These are phyloP conservation scores for Centropyge bicolor DNA, from an alignment of 2,797 vertebrate genomes.

Conservation along the genomic window DNA sequence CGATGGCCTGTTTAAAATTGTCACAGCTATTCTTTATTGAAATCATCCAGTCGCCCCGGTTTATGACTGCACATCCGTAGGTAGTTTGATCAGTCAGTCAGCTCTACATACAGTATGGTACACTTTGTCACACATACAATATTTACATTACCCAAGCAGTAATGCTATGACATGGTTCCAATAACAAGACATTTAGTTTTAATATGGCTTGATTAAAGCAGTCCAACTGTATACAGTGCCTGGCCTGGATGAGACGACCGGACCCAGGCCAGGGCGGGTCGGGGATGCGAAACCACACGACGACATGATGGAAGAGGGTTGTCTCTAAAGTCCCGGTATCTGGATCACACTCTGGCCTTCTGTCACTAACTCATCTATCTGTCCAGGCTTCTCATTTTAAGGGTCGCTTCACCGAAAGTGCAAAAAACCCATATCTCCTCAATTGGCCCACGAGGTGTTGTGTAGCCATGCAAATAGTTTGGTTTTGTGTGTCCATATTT, in stretches of 20 bases:
- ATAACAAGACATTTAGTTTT: constrained; percentile 84
- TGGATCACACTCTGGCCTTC: constrained; percentile 15
- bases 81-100: constrained; percentile 81
- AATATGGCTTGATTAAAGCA: constrained; percentile 92
- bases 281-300: constrained; percentile 36
- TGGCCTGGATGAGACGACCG: constrained; percentile 30
- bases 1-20: constrained; percentile 69
- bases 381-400: background rate
- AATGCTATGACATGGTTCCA: constrained; percentile 86
- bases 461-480: constrained; percentile 20
- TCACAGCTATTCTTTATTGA: constrained; percentile 85
- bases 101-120: constrained; percentile 80
- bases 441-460: background rate
- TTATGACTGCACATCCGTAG: constrained; percentile 81
- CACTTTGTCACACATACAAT: constrained; percentile 83
- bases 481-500: background rate
- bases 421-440: background rate
- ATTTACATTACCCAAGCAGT: constrained; percentile 86
- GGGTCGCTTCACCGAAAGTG: constrained; percentile 21
- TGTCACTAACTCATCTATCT: constrained; percentile 2
- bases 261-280: constrained; percentile 19
- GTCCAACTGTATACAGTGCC: constrained; percentile 69
- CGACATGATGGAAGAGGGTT: constrained; percentile 39
- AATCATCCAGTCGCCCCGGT: constrained; percentile 83
- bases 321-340: constrained; percentile 24